These are phyloP conservation scores for Phytoseiulus persimilis DNA, from an alignment of 2,888 invertebrate genomes.

Conservation along the genomic window DNA sequence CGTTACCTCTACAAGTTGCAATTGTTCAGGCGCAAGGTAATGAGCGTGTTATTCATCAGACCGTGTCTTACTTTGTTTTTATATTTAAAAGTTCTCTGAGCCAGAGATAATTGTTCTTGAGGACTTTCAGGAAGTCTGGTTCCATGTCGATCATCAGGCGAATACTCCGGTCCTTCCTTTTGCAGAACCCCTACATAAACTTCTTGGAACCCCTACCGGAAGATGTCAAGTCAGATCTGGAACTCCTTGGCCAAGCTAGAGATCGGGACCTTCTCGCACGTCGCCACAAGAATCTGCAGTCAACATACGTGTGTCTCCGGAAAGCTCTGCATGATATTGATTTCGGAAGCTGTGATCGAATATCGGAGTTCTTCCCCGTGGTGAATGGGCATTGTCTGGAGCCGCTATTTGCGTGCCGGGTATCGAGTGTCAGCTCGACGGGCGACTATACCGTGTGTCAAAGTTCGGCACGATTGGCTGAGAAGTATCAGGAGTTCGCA, in stretches of 20 bases:
- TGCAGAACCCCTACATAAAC: background rate
- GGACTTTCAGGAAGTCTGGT: too few relatives aligned
- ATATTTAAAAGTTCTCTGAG: too few relatives aligned
- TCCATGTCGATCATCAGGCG: too few relatives aligned
- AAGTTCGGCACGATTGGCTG: background rate
- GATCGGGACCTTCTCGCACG: slow-evolving; percentile 11
- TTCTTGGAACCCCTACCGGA: background rate
- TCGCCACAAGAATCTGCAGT: background rate
- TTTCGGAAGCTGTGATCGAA: background rate
- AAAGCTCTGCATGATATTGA: background rate
- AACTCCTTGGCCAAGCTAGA: background rate
- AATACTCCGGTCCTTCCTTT: too few relatives aligned
- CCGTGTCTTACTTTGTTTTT: background rate
- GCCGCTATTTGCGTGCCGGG: background rate
- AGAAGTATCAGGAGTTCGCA: background rate
- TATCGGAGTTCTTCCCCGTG: background rate
- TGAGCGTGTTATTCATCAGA: background rate
- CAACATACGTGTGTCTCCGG: background rate
- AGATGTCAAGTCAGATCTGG: background rate
- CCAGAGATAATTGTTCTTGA: too few relatives aligned
- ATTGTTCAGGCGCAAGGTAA: slow-evolving; percentile 24
- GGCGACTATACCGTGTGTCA: background rate
- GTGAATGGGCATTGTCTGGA: background rate
- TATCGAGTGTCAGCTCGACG: background rate
- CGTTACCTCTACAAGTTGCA: slow-evolving; percentile 6